Evolutionary conservation across 2,888 invertebrate genomes (phyloP).

Genomic region (Thysanoteuthis rhombus): DNA sequence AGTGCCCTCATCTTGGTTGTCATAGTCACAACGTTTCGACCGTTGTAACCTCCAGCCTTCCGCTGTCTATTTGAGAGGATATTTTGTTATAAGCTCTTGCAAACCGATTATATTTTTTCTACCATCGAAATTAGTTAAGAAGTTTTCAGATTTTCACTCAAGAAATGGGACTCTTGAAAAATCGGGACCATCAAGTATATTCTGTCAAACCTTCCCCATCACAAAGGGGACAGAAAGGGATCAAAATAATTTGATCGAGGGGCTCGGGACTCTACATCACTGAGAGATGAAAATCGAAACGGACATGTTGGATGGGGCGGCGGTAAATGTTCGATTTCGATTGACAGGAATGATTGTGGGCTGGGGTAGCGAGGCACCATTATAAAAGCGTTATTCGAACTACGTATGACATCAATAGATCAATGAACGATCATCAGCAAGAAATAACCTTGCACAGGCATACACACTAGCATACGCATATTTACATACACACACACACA

Average conservation of each 20-base stretch:
- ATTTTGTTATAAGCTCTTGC: too few relatives aligned
- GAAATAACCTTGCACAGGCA: neutral
- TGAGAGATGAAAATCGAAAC: neutral
- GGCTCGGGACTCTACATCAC: neutral
- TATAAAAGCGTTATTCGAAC: neutral
- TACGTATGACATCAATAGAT: neutral
- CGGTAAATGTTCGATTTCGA: neutral
- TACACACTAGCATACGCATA: neutral
- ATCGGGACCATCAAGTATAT: too few relatives aligned
- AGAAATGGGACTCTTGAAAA: too few relatives aligned
- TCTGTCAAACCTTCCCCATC: too few relatives aligned
- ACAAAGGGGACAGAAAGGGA: too few relatives aligned
- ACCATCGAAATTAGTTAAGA: too few relatives aligned
- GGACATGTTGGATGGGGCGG: neutral
- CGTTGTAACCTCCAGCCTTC: too few relatives aligned
- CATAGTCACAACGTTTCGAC: too few relatives aligned
- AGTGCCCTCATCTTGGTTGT: too few relatives aligned
- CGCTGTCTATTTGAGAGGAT: too few relatives aligned
- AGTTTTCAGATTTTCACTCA: too few relatives aligned
- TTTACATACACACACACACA: neutral
- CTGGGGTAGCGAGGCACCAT: neutral
- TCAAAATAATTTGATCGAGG: neutral
- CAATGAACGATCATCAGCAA: neutral
- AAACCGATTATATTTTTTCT: too few relatives aligned
- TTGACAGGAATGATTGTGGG: neutral